phyloP scores from a whole-genome alignment of 2,888 invertebrate species.

The Agrenia bidenticulata region DNA sequence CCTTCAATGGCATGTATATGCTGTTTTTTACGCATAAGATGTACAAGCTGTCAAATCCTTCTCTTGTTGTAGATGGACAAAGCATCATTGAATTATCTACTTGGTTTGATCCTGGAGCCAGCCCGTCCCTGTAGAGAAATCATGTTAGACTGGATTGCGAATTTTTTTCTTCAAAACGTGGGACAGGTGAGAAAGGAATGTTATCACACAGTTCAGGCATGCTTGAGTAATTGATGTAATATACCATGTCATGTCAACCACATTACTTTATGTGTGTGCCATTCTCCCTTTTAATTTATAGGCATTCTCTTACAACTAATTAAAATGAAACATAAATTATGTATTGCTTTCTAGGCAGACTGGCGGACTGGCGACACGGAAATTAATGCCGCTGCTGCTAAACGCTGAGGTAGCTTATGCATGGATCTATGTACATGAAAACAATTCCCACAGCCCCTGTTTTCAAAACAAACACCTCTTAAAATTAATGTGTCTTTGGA shows the following conservation, averaged over 20 bases:
- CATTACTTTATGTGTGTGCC: constrained; percentile 28
- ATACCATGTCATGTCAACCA: constrained; percentile 44
- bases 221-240: constrained; percentile 33
- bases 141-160: constrained; percentile 10
- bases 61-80: constrained; percentile 19
- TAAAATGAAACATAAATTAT: constrained; percentile 25
- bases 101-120: constrained; percentile 30
- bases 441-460: neutral
- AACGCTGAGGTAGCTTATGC: too few species aligned
- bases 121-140: constrained; percentile 11
- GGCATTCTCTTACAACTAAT: constrained; percentile 19
- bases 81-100: constrained; percentile 35
- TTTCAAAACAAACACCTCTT: constrained; percentile 6
- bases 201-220: constrained; percentile 24
- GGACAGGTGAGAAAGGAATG: constrained; percentile 37
- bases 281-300: constrained; percentile 17
- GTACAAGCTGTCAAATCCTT: constrained; percentile 31
- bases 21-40: constrained; percentile 21
- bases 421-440: too few species aligned
- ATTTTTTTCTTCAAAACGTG: neutral
- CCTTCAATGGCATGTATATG: constrained; percentile 37
- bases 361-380: constrained; percentile 31
- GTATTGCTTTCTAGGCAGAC: constrained; percentile 22
- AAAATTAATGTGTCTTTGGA: constrained; percentile 4
- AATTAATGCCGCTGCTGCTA: neutral